Base-by-base conservation (phyloP, 2,888 invertebrate species). In the Trichogramma evanescens region DNA sequence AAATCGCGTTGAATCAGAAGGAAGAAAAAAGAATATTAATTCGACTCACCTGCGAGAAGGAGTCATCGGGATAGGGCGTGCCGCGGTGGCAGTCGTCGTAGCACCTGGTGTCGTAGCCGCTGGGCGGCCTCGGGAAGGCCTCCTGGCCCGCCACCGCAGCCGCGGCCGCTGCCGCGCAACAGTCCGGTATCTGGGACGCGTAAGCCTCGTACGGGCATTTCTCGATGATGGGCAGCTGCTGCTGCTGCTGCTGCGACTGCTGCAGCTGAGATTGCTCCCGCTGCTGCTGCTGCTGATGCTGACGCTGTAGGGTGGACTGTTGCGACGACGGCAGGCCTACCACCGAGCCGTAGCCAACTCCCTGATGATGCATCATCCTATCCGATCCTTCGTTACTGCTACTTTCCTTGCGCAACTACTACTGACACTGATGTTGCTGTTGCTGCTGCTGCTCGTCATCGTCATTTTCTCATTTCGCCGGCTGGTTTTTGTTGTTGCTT, bases 61-160 rank as follows among this genome's bases (percentile, higher is more conserved):
- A 65, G 59, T 77, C 75, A 56, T 77, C 76, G 64, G 72, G 75
- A 66, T 76, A 77, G 59, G 76, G 71, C 51, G 73, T 69, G 61
- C 74, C 72, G 56, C 74, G 72, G 66, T 74, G 76, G 58, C 74
- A 76, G 40, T 77, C 77, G 58, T 77, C 75, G 66, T 73, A 76
- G 61, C 75, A 76, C 58, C 74, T 71, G 53, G 70, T 72, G 53
- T 77, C 76, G 64, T 76, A 77, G 53, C 72, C 76, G 64, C 75
- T 80, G 26, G 80, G 80, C 49, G 78, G 80, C 59, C 81, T 79
- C 9, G 77, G 75, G 62, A 74, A 77, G 54, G 75, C 69, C 57
- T 77, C 77, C 66, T 76, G 76, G n/a, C 70, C 72, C 52, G 69
- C 71, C 8, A 67, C 68, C n/a, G 71, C 70, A 54, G 72, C 70